phyloP scores from a whole-genome alignment of 2,888 invertebrate genomes.

The Lasioglossum marginatum region DNA sequence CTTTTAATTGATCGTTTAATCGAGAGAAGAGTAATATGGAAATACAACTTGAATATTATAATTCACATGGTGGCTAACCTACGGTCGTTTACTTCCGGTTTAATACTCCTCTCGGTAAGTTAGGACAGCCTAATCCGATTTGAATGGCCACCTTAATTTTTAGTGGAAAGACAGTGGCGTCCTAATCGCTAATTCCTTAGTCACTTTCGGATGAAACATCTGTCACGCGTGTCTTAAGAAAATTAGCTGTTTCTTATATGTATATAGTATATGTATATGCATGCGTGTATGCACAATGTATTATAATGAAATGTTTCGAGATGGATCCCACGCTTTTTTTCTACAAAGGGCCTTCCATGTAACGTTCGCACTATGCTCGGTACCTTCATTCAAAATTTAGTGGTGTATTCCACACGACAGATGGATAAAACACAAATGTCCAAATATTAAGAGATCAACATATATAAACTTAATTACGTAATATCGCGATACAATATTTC shows the following conservation, averaged over 20 bases:
- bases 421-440: background rate
- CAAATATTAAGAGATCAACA: background rate
- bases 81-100: conserved; percentile 39
- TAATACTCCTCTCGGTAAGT: background rate
- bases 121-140: conserved; percentile 51
- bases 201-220: conserved; percentile 41
- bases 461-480: background rate
- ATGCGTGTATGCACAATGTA: background rate
- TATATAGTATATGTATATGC: background rate
- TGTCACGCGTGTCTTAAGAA: conserved; percentile 31
- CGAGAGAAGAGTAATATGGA: conserved; percentile 21
- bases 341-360: background rate
- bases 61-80: background rate
- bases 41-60: conserved; percentile 8
- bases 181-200: conserved; percentile 45
- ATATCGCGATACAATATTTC: background rate
- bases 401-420: background rate
- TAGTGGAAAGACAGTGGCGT: conserved; percentile 23
- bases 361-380: background rate
- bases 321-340: background rate
- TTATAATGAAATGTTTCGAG: background rate
- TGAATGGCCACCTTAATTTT: conserved; percentile 39
- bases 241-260: conserved; percentile 16
- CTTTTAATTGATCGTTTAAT: background rate
- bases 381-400: background rate